phyloP scores from a whole-genome alignment of 2,888 invertebrate species.

The Celastrina argiolus region DNA sequence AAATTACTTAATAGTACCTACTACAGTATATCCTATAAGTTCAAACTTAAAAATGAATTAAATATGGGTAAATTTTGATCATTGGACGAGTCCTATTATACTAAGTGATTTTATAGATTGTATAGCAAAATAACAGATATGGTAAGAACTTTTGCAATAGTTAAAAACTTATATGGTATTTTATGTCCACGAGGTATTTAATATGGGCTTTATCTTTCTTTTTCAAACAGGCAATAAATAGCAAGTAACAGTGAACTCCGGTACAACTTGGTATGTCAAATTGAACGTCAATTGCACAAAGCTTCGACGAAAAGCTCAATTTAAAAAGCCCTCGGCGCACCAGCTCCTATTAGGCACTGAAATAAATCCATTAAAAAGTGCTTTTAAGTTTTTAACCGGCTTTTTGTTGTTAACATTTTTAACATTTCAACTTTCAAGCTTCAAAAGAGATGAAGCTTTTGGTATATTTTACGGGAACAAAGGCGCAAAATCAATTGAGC shows the following conservation, averaged over 20 bases:
- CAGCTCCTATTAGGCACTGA: constrained; percentile 15
- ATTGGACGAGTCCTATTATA: no score
- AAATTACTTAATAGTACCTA: no score
- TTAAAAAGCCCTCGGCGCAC: constrained; percentile 18
- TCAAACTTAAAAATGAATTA: no score
- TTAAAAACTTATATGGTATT: no score
- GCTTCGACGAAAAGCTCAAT: constrained; percentile 17
- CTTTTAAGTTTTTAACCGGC: constrained; percentile 11
- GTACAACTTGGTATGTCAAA: constrained; percentile 4
- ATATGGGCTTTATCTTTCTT: no score
- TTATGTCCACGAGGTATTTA: no score
- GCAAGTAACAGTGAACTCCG: background rate
- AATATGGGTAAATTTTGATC: no score
- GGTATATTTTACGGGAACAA: background rate
- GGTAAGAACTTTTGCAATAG: no score
- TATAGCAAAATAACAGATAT: no score
- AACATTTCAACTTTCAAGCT: constrained; percentile 5
- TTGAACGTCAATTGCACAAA: constrained; percentile 20
- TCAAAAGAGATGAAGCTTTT: constrained; percentile 6
- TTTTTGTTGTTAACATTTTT: constrained; percentile 6
- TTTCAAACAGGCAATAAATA: background rate
- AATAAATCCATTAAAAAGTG: constrained; percentile 18
- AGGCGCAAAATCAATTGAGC: background rate
- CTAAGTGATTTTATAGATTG: no score
- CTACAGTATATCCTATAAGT: no score